Evolutionary conservation across 2,888 invertebrate genomes (phyloP).

Genomic region (Oscheius sp.): DNA sequence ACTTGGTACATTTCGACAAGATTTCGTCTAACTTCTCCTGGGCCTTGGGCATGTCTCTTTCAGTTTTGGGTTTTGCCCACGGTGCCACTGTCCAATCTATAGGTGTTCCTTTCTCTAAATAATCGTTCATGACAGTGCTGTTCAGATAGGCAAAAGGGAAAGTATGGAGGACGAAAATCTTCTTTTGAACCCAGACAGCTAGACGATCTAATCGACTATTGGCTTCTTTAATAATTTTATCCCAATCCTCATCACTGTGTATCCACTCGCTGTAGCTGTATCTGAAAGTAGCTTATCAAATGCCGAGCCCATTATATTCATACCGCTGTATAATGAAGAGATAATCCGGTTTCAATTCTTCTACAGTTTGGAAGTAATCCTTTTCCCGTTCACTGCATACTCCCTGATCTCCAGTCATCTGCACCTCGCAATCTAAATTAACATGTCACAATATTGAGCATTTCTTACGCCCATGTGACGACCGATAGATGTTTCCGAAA

Average conservation of each 20-base stretch:
- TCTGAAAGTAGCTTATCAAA: no score
- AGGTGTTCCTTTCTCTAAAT: no score
- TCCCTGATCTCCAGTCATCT: not conserved
- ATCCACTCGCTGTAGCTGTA: no score
- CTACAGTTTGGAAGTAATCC: not conserved
- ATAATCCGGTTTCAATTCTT: not conserved
- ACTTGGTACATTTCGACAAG: not conserved
- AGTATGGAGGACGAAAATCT: not conserved
- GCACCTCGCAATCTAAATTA: not conserved
- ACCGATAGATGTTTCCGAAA: not conserved
- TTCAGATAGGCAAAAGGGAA: not conserved
- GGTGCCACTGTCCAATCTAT: not conserved
- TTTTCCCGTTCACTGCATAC: not conserved
- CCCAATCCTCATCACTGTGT: not conserved
- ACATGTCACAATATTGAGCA: not conserved
- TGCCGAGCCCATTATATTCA: no score
- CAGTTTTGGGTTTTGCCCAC: not conserved
- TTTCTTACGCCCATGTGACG: not conserved
- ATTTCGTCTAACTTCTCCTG: not conserved
- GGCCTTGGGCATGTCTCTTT: no score
- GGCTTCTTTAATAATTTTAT: not conserved
- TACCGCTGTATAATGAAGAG: not conserved
- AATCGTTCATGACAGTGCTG: no score
- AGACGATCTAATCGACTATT: not conserved
- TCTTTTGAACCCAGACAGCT: not conserved